phyloP scores from a whole-genome alignment of 2,113 vertebrate species.

The Lipophrys pholis region DNA sequence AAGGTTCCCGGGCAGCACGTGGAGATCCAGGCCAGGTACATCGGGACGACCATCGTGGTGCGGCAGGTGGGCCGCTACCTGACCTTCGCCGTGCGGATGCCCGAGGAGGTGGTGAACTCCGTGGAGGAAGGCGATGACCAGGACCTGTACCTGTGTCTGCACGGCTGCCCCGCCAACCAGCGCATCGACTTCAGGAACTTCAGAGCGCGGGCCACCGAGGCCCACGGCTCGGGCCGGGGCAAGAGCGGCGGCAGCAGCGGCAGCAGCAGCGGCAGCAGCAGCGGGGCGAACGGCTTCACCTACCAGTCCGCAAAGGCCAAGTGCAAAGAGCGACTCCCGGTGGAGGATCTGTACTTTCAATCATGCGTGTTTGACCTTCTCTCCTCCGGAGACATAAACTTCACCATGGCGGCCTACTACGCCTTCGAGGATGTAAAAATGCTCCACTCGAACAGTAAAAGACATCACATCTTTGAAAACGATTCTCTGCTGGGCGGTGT shows the following conservation, averaged over 20 bases:
- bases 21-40: conserved; percentile 96
- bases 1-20: conserved; percentile 94
- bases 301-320: conserved; percentile 89
- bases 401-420: conserved; percentile 97
- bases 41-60: conserved; percentile 96
- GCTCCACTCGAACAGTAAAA: conserved; percentile 95
- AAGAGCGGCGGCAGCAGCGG: conserved; percentile 62
- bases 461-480: conserved; percentile 91
- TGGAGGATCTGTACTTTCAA: conserved; percentile 97
- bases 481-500: conserved; percentile 71
- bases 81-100: conserved; percentile 96
- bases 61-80: conserved; percentile 96
- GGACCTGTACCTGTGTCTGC: conserved; percentile 95
- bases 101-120: conserved; percentile 92
- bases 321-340: conserved; percentile 94
- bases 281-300: conserved; percentile 82
- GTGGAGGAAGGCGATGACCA: conserved; percentile 93
- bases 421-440: conserved; percentile 95
- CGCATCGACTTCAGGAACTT: conserved; percentile 92
- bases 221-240: conserved; percentile 46
- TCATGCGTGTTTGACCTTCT: conserved; percentile 97
- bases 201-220: conserved; percentile 75
- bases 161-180: conserved; percentile 92
- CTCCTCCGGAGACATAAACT: conserved; percentile 95
- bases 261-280: conserved; percentile 54